Percentiles rank a stretch among this genome's conserved stretches.
These are phyloP conservation scores for Apus apus DNA, from an alignment of 2,113 vertebrate species.

Conservation along the genomic window DNA sequence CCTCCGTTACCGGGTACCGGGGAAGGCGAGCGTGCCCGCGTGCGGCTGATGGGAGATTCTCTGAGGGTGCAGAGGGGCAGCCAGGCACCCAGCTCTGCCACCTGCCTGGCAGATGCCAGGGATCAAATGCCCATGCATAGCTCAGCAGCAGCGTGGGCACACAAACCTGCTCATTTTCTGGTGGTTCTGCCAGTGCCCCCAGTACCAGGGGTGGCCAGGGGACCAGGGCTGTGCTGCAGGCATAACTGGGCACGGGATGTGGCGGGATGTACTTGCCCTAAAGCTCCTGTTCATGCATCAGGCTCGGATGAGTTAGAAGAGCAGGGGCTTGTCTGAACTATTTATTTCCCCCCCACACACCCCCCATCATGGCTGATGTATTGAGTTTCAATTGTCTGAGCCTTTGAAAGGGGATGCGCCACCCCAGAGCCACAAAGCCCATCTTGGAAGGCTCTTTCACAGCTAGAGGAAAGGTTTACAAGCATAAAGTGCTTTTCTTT, in stretches of 20 bases:
- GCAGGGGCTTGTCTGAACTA: not conserved
- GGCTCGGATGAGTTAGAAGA: not conserved
- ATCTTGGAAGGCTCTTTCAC: conserved; percentile 20
- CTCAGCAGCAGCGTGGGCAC: not conserved
- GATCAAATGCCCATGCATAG: not conserved
- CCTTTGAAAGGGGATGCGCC: conserved; percentile 38
- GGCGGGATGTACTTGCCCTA: not conserved
- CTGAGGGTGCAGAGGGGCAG: not conserved
- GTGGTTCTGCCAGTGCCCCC: not conserved
- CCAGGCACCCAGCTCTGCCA: not conserved
- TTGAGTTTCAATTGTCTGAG: conserved; percentile 58
- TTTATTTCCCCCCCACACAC: not conserved
- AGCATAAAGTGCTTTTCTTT: conserved; percentile 49
- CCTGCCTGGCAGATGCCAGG: not conserved
- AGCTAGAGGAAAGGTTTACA: conserved; percentile 36
- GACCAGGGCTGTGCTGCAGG: fast-evolving
- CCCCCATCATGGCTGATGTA: not conserved
- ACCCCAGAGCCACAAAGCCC: conserved; percentile 8
- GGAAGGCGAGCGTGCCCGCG: fast-evolving
- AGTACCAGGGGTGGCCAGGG: fast-evolving
- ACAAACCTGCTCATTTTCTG: not conserved
- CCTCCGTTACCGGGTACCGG: fast-evolving
- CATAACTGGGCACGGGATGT: fast-evolving
- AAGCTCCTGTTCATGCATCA: fast-evolving
- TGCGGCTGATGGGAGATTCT: fast-evolving